phyloP scores from a whole-genome alignment of 2,888 invertebrate species.

The Agonopterix heracliana region DNA sequence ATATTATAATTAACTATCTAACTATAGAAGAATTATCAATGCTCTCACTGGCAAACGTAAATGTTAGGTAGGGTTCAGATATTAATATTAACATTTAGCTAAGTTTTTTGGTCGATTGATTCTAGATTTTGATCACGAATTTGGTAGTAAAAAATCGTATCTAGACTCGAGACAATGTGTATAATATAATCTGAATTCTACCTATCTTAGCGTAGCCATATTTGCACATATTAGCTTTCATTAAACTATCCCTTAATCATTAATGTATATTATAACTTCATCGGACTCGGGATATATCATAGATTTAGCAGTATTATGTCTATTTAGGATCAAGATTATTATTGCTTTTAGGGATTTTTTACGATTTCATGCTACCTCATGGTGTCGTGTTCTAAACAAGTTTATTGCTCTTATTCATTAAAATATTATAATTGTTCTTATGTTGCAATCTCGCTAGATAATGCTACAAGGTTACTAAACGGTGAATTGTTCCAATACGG shows the following conservation, averaged over 20 bases:
- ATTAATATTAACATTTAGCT: no score
- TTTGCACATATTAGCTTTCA: no score
- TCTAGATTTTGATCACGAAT: no score
- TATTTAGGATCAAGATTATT: slow-evolving; percentile 34
- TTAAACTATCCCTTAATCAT: no score
- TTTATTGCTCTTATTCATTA: slow-evolving; percentile 5
- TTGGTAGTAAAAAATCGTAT: no score
- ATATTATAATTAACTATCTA: slow-evolving; percentile 11
- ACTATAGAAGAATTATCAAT: slow-evolving; percentile 18
- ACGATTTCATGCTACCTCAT: slow-evolving; percentile 61
- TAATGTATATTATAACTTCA: not conserved
- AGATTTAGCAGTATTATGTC: slow-evolving; percentile 68
- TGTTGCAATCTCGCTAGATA: slow-evolving; percentile 5
- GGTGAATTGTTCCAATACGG: no score
- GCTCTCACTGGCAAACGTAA: slow-evolving; percentile 28
- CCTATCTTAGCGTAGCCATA: no score
- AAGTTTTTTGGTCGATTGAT: no score
- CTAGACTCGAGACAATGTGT: no score
- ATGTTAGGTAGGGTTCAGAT: no score
- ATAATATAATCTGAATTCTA: no score
- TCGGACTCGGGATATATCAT: slow-evolving; percentile 34
- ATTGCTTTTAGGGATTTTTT: slow-evolving; percentile 35
- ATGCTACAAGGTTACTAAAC: no score
- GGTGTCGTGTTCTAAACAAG: slow-evolving; percentile 41
- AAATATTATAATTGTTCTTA: not conserved